phyloP scores from a whole-genome alignment of 2,113 vertebrate genomes.

The Cricetomys ansorgei region DNA sequence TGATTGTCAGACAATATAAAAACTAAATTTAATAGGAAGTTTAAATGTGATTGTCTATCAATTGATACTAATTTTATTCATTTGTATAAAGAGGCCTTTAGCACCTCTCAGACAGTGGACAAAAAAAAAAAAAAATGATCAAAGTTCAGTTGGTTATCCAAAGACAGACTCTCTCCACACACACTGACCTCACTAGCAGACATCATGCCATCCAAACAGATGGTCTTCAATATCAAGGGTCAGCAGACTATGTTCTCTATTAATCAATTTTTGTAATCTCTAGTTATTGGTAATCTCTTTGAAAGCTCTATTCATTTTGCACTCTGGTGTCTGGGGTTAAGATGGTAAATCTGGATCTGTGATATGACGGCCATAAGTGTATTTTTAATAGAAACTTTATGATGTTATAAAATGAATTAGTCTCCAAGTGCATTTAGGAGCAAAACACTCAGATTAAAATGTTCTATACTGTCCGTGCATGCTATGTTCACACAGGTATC shows the following conservation, averaged over 20 bases:
- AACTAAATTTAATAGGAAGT: background rate
- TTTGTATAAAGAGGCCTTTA: background rate
- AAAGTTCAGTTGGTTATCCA: background rate
- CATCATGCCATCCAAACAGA: background rate
- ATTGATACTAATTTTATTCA: background rate
- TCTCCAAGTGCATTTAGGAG: background rate
- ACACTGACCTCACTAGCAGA: background rate
- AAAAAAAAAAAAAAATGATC: background rate
- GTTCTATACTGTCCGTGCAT: background rate
- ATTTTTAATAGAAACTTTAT: background rate
- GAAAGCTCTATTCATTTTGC: conserved; percentile 35
- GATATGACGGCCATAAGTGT: background rate
- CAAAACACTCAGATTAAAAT: background rate
- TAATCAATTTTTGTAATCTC: background rate
- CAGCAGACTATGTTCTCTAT: background rate
- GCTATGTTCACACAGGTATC: background rate
- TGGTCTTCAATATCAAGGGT: background rate
- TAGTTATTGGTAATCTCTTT: background rate
- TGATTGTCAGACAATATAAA: background rate
- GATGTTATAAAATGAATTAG: background rate
- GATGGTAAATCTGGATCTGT: background rate
- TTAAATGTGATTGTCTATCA: background rate
- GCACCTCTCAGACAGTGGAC: background rate
- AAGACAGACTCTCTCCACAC: background rate
- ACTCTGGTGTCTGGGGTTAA: background rate